Evolutionary conservation across 2,888 invertebrate species (phyloP).

Genomic region (Sinelater perroti): DNA sequence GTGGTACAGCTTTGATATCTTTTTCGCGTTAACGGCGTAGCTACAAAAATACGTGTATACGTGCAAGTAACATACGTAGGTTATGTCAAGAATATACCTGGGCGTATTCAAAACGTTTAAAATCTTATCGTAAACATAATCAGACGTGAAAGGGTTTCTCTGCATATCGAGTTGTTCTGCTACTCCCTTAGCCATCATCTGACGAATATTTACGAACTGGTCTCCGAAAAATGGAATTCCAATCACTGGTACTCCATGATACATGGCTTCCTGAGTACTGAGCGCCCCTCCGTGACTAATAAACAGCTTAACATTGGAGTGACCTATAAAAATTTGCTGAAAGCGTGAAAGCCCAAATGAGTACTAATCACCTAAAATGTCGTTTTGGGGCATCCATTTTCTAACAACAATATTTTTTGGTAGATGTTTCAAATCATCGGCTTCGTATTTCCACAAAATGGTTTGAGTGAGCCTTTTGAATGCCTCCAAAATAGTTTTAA

Average conservation of each 20-base stretch:
- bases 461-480: constrained; percentile 54
- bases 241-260: constrained; percentile 41
- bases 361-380: constrained; percentile 51
- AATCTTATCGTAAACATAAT: constrained; percentile 40
- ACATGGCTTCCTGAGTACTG: constrained; percentile 42
- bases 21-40: constrained; percentile 37
- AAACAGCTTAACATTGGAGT: constrained; percentile 37
- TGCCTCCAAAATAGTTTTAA: constrained; percentile 43
- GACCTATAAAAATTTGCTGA: constrained; percentile 22
- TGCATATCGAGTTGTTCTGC: constrained; percentile 43
- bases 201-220: constrained; percentile 49
- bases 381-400: constrained; percentile 57
- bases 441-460: constrained; percentile 56
- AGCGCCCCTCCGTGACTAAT: constrained; percentile 45
- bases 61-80: not conserved
- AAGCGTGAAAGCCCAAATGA: not conserved
- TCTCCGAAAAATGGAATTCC: constrained; percentile 49
- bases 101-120: constrained; percentile 43
- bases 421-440: constrained; percentile 45
- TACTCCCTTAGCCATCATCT: constrained; percentile 45
- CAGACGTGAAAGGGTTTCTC: constrained; percentile 36
- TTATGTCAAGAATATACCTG: constrained; percentile 39
- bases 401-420: constrained; percentile 53
- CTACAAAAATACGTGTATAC: constrained; percentile 28
- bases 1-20: constrained; percentile 35